A percentile compares a stretch with the other conserved stretches of the same genome.
Evolutionary conservation across 2,113 vertebrate species (phyloP).

Genomic region (Silurus asotus): DNA sequence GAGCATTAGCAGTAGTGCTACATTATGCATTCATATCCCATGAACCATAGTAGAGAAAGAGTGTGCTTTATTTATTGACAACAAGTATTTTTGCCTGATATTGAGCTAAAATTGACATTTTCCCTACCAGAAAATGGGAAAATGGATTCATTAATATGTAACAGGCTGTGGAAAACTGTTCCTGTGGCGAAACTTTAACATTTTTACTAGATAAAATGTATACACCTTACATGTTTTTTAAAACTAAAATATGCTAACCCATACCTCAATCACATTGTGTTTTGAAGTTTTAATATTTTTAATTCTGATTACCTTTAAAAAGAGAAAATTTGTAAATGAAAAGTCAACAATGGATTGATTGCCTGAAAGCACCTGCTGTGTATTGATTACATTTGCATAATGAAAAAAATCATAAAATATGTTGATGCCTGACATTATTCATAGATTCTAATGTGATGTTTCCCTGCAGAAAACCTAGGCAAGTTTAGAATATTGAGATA

Average conservation of each 20-base stretch:
- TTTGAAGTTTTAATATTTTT: not conserved
- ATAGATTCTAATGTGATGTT: not conserved
- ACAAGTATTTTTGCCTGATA: not conserved
- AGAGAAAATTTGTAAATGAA: not conserved
- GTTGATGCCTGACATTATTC: not conserved
- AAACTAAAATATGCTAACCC: not conserved
- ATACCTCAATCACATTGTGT: not conserved
- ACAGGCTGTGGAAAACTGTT: not conserved
- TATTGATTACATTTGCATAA: not conserved
- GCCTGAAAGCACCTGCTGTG: not conserved
- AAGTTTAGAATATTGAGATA: too few relatives aligned
- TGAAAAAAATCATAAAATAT: not conserved
- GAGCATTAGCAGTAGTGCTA: not conserved
- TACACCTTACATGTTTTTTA: not conserved
- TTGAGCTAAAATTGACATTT: not conserved
- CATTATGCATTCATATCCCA: slow-evolving; percentile 6
- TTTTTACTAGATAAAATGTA: not conserved
- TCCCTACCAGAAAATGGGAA: not conserved
- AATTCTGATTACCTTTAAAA: not conserved
- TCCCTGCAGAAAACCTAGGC: not conserved
- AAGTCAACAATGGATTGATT: not conserved
- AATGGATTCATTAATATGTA: not conserved
- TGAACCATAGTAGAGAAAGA: not conserved
- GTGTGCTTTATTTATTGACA: not conserved
- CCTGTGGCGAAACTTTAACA: not conserved